Evolutionary conservation across 2,797 vertebrate species (phyloP), one percentile per base, ranked within the genome.

Genomic region (Rhynchonycteris naso): DNA sequence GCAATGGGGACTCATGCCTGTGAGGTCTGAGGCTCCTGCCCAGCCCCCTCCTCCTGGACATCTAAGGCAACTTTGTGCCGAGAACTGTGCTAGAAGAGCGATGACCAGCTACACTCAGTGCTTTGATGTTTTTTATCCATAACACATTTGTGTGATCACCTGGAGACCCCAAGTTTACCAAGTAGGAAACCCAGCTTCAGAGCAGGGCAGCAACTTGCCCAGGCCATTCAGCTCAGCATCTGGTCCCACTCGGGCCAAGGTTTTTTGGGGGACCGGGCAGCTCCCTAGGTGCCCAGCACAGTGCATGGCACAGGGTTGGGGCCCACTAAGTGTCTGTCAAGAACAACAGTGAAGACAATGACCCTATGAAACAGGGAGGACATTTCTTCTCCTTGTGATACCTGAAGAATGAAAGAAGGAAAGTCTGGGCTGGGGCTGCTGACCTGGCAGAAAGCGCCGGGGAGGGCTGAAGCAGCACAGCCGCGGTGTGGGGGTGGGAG

Each of bases 91-190:
- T 33, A 28, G 28, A 78, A 43, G 75, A 84, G 63, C 80, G 43
- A 58, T 4, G 35, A 22, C 8, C 26, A 26, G 12, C 38, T 22
- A 6, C 5, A 54, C 1, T 1, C 2, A 76, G 61, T 0, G 14
- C 54, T 38, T 76, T 75, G 19, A 15, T 7, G 74, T 71, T 28
- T 7, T 63, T 61, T 13, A 59, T 43, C 69, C 63, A 5, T 19
- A n/a, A 81, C 75, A 47, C 30, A 15, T 50, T 14, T 30, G 22
- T 9, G 30, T 75, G 69, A n/a, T 38, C n/a, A 22, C 9, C 72
- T 50, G 43, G 69, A 1, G 10, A 30, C 2, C 19, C 26, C 15
- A 52, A 4, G 33, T 26, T 79, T 26, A 30, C 35, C 38, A 54
- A 0, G 7, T 30, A 86, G 66, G 21, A 79, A 71, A 74, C 11